phyloP scores from a whole-genome alignment of 1,140 invertebrate genomes.

The Monochamus saltuarius region DNA sequence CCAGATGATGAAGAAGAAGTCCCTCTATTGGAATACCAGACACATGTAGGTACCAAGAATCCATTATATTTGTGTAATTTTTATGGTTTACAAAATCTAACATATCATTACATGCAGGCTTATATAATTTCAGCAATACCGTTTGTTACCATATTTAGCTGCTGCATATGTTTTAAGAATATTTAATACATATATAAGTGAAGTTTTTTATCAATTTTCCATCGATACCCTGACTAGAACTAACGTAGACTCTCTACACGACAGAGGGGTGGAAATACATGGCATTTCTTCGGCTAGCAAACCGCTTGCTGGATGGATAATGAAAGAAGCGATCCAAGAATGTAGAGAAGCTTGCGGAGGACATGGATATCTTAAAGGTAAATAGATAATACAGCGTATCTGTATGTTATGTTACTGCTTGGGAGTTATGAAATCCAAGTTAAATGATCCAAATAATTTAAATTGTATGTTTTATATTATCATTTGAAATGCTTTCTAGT shows the following conservation, averaged over 20 bases:
- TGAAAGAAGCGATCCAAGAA: conserved; percentile 84
- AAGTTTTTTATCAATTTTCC: conserved; percentile 40
- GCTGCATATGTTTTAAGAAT: conserved; percentile 75
- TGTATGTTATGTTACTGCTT: neutral
- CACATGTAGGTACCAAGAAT: conserved; percentile 62
- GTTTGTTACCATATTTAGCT: conserved; percentile 87
- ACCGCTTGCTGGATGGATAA: conserved; percentile 82
- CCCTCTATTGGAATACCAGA: conserved; percentile 88
- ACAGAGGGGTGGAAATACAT: conserved; percentile 77
- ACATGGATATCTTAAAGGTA: conserved; percentile 76
- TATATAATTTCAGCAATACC: conserved; percentile 74
- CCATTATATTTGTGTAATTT: no score
- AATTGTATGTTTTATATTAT: neutral
- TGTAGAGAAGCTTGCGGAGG: conserved; percentile 89
- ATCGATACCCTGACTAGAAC: conserved; percentile 33
- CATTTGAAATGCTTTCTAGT: conserved; percentile 51
- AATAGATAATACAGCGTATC: conserved; percentile 2
- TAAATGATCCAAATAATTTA: neutral
- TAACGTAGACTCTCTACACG: conserved; percentile 39
- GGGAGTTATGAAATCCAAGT: no score
- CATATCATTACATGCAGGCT: no score
- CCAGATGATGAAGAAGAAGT: conserved; percentile 68
- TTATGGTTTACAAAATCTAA: no score
- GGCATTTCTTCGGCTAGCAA: conserved; percentile 86
- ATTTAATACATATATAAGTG: conserved; percentile 60